Evolutionary conservation across 1,140 invertebrate genomes (phyloP), one percentile per base, ranked within the genome.

Genomic region (Rhynchophorus ferrugineus): DNA sequence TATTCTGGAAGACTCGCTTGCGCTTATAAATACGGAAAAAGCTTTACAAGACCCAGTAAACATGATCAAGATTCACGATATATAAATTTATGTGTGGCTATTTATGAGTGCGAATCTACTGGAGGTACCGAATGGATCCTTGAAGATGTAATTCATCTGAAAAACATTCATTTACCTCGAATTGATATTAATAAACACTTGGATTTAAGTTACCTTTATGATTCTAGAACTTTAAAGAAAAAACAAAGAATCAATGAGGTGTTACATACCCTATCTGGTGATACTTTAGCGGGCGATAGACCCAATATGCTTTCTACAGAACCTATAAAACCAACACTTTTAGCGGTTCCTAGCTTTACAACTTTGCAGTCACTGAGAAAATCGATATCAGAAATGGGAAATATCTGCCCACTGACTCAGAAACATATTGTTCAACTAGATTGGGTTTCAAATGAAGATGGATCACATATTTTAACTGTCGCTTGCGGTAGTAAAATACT

Each of bases 401-500:
- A 92, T 64, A 91, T 89, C 0, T 92, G 87, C 63, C 87, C 88
- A 0, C 63, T 92, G 1, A 90, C 87, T 0, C 88, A 91, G 63
- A 91, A 91, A 70, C 86, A 89, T 70, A 69, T 89, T 3, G 91
- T 98, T 1, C 92, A 96, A 65, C 70, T 99, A 21, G 96, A 98
- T 73, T 99, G 96, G 96, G 95, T 98, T 2, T 97, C 95, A 0
- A 95, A 95, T 58, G 95, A 99, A 68, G 95, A 99, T 72, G 96
- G 96, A 2, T 94, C 92, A 0, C 95, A 99, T 71, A 93, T 99
- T 59, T 72, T 99, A 5, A 98, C 96, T 0, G 92, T 98, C 0
- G 94, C 88, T 0, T 90, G 98, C 39, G 94, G 94, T 1, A 92
- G 91, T 42, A 93, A 96, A 69, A 84, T 91, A 2, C 76, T 91